These are phyloP conservation scores for Parasteatoda tepidariorum DNA, from an alignment of 1,140 invertebrate species.

Conservation along the genomic window DNA sequence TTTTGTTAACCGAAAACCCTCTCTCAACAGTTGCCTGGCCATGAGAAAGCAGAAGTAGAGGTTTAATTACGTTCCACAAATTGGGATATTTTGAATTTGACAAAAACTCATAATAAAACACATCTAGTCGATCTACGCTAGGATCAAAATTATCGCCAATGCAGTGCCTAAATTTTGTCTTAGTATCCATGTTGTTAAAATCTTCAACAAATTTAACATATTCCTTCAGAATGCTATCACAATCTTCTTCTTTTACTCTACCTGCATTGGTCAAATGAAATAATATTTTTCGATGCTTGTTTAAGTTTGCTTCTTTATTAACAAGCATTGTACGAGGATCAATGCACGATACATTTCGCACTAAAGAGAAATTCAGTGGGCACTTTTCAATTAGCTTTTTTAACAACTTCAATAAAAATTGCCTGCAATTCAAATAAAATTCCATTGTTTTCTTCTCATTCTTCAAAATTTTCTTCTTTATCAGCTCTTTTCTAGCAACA, in stretches of 20 bases:
- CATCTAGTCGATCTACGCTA: slow-evolving; percentile 4
- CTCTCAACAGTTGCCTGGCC: too few relatives aligned
- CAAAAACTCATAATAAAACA: slow-evolving; percentile 10
- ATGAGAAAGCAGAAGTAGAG: too few relatives aligned
- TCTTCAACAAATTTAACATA: too few relatives aligned
- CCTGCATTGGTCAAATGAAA: too few relatives aligned
- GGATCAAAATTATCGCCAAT: too few relatives aligned
- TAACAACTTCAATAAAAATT: not conserved
- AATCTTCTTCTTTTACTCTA: not conserved
- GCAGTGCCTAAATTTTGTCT: too few relatives aligned
- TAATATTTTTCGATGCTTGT: not conserved
- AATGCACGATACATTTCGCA: not conserved
- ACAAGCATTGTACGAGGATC: not conserved
- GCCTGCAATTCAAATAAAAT: not conserved
- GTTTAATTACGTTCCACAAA: too few relatives aligned
- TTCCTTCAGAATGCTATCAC: too few relatives aligned
- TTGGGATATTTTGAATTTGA: too few relatives aligned
- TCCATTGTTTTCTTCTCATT: slow-evolving; percentile 25
- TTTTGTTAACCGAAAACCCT: too few relatives aligned
- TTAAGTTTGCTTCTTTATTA: not conserved
- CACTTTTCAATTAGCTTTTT: slow-evolving; percentile 13
- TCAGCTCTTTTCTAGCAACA: not conserved
- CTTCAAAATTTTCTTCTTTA: not conserved
- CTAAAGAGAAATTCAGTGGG: not conserved
- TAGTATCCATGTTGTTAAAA: not conserved